These are phyloP conservation scores for Rhynchomys soricoides DNA, from an alignment of 2,113 vertebrate genomes.

Conservation along the genomic window DNA sequence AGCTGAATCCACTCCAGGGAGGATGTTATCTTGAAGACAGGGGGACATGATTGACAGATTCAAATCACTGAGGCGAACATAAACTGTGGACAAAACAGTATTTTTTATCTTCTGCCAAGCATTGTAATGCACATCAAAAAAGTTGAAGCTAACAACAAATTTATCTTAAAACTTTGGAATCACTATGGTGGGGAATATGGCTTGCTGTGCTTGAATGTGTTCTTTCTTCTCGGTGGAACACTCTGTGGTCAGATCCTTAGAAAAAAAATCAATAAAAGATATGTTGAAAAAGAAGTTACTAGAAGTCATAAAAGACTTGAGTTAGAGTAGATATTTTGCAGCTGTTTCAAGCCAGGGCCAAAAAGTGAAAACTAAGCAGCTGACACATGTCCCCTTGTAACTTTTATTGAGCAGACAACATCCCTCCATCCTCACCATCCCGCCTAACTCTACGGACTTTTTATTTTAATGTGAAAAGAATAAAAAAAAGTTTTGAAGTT, in stretches of 20 bases:
- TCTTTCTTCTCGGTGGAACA: slow-evolving; percentile 40
- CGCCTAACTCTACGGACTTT: slow-evolving; percentile 33
- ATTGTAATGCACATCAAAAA: neutral
- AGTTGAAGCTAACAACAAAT: neutral
- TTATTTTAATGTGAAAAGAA: slow-evolving; percentile 62
- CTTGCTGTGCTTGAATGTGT: neutral
- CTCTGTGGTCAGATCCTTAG: slow-evolving; percentile 47
- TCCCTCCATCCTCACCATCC: slow-evolving; percentile 42
- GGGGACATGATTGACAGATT: neutral
- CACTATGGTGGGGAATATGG: neutral
- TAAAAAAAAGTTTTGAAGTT: slow-evolving; percentile 70
- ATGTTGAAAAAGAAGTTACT: slow-evolving; percentile 70
- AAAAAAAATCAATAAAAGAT: slow-evolving; percentile 67
- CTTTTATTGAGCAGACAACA: slow-evolving; percentile 63
- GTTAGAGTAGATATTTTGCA: slow-evolving; percentile 67
- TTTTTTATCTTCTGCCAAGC: slow-evolving; percentile 28
- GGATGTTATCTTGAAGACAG: neutral
- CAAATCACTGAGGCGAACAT: neutral
- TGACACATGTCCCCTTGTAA: slow-evolving; percentile 70
- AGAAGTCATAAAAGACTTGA: slow-evolving; percentile 66
- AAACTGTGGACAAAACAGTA: neutral
- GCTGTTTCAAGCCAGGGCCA: slow-evolving; percentile 64
- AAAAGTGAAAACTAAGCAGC: slow-evolving; percentile 60
- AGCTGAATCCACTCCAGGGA: neutral
- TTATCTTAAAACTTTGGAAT: slow-evolving; percentile 45